These are phyloP conservation scores for Bucorvus abyssinicus DNA, from an alignment of 2,797 vertebrate genomes.

Conservation along the genomic window DNA sequence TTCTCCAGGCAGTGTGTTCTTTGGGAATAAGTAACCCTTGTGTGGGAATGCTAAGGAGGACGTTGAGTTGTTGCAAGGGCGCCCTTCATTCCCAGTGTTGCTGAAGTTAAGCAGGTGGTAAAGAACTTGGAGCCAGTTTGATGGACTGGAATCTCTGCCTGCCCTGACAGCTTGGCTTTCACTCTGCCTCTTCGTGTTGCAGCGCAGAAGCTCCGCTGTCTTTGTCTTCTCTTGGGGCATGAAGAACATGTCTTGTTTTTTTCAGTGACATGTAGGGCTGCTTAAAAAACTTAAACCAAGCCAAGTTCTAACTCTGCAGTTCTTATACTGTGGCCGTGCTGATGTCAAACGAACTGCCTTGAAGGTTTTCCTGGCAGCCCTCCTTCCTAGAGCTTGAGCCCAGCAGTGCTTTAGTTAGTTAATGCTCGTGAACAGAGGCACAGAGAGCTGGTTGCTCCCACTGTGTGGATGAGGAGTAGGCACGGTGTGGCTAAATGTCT, in stretches of 20 bases:
- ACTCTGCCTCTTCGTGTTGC: background rate
- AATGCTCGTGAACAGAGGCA: background rate
- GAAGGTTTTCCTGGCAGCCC: background rate
- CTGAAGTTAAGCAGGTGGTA: background rate
- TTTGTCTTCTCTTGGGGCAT: background rate
- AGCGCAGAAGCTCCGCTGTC: background rate
- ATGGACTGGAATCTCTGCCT: background rate
- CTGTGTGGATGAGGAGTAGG: background rate
- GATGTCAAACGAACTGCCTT: background rate
- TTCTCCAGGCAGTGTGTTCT: background rate
- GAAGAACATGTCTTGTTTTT: background rate
- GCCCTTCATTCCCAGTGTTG: background rate
- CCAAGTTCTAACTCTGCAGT: background rate
- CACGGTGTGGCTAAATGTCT: background rate
- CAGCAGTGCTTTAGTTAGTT: background rate
- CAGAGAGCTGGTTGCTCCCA: background rate
- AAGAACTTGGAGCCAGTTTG: background rate
- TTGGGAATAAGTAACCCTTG: background rate
- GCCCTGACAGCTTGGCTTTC: background rate
- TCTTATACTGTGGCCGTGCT: accelerated
- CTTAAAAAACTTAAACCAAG: background rate
- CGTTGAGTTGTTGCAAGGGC: background rate
- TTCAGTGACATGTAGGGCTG: background rate
- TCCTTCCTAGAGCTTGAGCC: background rate
- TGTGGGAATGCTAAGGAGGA: background rate